Evolutionary conservation across 2,113 vertebrate genomes (phyloP).

Genomic region (Ceyx margarethae): DNA sequence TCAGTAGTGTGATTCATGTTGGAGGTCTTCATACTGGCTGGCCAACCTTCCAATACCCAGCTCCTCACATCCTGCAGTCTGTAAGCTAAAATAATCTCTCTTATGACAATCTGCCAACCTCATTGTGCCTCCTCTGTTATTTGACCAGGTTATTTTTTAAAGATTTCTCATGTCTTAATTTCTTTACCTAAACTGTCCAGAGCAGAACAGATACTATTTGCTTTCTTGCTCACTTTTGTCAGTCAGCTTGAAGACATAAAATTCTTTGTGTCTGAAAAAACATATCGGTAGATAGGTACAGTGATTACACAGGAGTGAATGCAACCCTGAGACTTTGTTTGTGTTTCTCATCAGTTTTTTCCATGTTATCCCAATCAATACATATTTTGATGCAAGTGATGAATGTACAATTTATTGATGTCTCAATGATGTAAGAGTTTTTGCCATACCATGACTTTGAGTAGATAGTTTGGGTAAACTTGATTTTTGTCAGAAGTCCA

Average conservation of each 20-base stretch:
- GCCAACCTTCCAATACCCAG: neutral
- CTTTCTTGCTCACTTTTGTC: neutral
- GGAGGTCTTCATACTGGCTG: neutral
- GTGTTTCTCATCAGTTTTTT: neutral
- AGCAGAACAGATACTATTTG: neutral
- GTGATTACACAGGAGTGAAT: neutral
- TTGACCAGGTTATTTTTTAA: neutral
- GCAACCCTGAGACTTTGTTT: neutral
- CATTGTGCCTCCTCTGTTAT: neutral
- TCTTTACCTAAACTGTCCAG: neutral
- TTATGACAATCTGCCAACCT: neutral
- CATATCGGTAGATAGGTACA: neutral
- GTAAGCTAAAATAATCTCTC: neutral
- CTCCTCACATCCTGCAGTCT: neutral
- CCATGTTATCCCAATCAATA: neutral
- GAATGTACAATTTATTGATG: neutral
- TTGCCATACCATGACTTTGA: neutral
- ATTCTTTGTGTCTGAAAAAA: neutral
- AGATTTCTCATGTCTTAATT: neutral
- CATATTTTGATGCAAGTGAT: neutral
- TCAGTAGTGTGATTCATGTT: neutral
- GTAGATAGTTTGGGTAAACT: fast-evolving
- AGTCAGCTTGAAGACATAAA: neutral
- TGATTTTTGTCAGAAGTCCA: neutral
- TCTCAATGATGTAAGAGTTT: neutral